Evolutionary conservation across 2,888 invertebrate species (phyloP), one percentile per base, ranked within the genome.

Genomic region (Brassicogethes aeneus): DNA sequence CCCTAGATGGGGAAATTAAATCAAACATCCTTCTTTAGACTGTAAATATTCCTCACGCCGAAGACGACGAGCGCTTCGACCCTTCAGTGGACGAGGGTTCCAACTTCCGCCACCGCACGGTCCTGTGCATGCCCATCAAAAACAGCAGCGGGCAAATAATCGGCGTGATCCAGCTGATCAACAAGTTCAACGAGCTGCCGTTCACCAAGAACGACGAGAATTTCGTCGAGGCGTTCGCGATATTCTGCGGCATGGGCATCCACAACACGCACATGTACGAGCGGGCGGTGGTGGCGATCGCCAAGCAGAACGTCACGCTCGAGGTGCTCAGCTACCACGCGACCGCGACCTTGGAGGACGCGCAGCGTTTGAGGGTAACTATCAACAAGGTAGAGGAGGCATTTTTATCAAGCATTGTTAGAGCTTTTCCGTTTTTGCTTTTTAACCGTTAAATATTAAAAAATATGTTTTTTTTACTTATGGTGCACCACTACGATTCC

Each of bases 221-320:
- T 70, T 89, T 95, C 62, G 69, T 94, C 52, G 93, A 93, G 70
- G 94, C 95, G 2, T 95, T 95, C 69, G 92, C 94, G 47, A 94
- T 95, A 58, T 95, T 95, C 72, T 94, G 93, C 71, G 95, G 95
- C 5, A 90, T 95, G 85, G 95, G 95, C 40, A 93, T 95, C 46
- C 90, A 94, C 70, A 95, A 95, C 65, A 94, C 93, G 39, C 89
- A 92, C 66, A 94, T 93, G 92, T 95, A 94, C 64, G 94, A 95
- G 70, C 91, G 86, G 69, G 94, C 93, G 31, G 84, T 91, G 65
- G 88, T 89, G 45, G 90, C 94, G 13, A 94, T 94, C 84, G 94
- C 94, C 42, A 94, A 94, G 66, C 94, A 95, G 69, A 90, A 87
- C 62, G 94, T 95, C 47, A 94, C 94, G 3, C 72, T 95, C 56